These are phyloP conservation scores for Brachionus angularis DNA, from an alignment of 1,140 invertebrate species.

Conservation along the genomic window DNA sequence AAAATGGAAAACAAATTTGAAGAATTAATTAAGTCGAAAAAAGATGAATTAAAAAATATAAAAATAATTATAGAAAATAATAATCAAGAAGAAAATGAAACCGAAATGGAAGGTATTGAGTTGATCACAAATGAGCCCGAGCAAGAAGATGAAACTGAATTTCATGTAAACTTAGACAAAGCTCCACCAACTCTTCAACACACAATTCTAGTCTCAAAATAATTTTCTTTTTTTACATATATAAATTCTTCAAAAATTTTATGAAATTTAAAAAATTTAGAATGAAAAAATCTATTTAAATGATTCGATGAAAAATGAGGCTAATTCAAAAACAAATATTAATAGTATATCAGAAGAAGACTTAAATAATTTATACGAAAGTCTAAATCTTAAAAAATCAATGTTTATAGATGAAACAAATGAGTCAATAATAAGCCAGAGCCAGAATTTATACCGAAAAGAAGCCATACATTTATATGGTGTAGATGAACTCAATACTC, in stretches of 20 bases:
- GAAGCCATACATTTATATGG: constrained; percentile 13
- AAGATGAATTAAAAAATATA: too few species aligned
- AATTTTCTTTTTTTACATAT: too few species aligned
- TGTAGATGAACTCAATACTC: constrained; percentile 23
- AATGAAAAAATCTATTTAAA: constrained; percentile 40
- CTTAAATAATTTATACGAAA: constrained; percentile 20
- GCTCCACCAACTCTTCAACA: constrained; percentile 26
- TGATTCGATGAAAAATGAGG: neutral
- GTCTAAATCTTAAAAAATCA: neutral
- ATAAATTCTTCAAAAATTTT: too few species aligned
- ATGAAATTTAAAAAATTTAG: too few species aligned
- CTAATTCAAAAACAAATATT: neutral
- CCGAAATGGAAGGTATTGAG: too few species aligned
- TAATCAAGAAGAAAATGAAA: too few species aligned
- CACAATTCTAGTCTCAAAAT: constrained; percentile 35
- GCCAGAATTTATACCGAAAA: neutral
- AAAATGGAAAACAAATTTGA: too few species aligned
- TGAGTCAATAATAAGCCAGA: neutral
- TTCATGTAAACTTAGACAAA: constrained; percentile 42
- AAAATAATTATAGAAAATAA: too few species aligned
- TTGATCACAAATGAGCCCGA: neutral
- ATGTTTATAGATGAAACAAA: neutral
- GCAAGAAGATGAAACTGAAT: constrained; percentile 16
- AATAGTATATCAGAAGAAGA: constrained; percentile 22
- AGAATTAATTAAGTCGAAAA: too few species aligned